These are phyloP conservation scores for Gymnothorax reevesii DNA, from an alignment of 2,797 vertebrate genomes.

Conservation along the genomic window DNA sequence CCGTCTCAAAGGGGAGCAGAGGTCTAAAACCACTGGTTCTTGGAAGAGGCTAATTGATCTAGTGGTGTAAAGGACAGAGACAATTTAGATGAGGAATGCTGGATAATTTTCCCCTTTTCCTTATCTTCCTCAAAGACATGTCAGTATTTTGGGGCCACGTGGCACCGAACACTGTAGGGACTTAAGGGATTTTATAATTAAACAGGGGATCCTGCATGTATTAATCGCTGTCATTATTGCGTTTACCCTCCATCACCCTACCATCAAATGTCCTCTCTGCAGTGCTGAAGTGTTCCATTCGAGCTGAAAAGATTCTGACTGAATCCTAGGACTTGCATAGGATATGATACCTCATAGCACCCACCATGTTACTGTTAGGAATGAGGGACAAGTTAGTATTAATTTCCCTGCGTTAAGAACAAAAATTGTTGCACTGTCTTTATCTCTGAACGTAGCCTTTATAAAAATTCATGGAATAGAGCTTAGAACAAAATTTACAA, in stretches of 20 bases:
- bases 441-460: not conserved
- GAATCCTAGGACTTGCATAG: not conserved
- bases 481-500: not conserved
- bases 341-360: not conserved
- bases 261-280: not conserved
- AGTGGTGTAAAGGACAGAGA: not conserved
- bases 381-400: not conserved
- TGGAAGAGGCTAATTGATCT: not conserved
- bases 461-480: not conserved
- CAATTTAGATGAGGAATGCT: not conserved
- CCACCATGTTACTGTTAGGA: not conserved
- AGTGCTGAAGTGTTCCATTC: slow-evolving; percentile 1
- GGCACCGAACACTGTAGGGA: not conserved
- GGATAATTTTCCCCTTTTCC: not conserved
- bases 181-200: slow-evolving; percentile 8
- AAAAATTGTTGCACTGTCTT: not conserved
- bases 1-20: not conserved
- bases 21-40: not conserved
- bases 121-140: slow-evolving; percentile 22
- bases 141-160: slow-evolving; percentile 7
- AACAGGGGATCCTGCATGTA: not conserved
- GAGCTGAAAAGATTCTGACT: not conserved
- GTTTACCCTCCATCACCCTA: not conserved
- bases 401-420: not conserved
- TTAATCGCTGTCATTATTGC: slow-evolving; percentile 1